phyloP scores from a whole-genome alignment of 2,113 vertebrate species.

The Phoxinus phoxinus region DNA sequence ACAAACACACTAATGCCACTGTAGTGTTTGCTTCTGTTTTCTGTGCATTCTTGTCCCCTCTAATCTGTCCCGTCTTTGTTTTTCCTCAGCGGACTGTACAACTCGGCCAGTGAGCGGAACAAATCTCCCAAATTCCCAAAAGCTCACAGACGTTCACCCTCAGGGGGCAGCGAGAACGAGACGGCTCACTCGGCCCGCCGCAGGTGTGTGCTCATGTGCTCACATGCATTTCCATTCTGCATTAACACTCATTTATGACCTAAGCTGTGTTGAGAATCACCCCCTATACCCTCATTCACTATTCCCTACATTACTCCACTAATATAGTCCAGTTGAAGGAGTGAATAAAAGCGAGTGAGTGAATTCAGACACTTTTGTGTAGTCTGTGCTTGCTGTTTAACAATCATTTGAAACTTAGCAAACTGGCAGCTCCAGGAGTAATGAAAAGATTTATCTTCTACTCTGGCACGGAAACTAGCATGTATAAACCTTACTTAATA shows the following conservation, averaged over 20 bases:
- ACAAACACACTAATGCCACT: neutral
- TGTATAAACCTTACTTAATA: too few relatives aligned
- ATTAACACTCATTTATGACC: neutral
- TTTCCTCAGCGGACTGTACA: conserved; percentile 80
- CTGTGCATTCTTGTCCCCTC: neutral
- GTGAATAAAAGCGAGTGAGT: neutral
- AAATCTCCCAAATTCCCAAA: conserved; percentile 87
- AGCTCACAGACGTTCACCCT: conserved; percentile 76
- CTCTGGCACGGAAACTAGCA: too few relatives aligned
- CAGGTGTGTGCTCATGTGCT: conserved; percentile 68
- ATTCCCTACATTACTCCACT: too few relatives aligned
- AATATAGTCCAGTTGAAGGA: neutral
- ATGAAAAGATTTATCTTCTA: too few relatives aligned
- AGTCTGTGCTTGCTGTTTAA: too few relatives aligned
- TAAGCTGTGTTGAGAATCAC: neutral
- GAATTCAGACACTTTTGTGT: too few relatives aligned
- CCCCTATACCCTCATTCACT: too few relatives aligned
- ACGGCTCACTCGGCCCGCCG: conserved; percentile 74
- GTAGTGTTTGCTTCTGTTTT: neutral
- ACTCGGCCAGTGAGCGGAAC: conserved; percentile 79
- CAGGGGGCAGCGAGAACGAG: conserved; percentile 84
- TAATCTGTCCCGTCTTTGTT: conserved; percentile 2
- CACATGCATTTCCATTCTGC: neutral
- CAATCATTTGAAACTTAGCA: too few relatives aligned
- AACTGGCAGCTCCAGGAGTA: too few relatives aligned